Evolutionary conservation across 2,113 vertebrate species (phyloP).

Genomic region (Platanista minor): DNA sequence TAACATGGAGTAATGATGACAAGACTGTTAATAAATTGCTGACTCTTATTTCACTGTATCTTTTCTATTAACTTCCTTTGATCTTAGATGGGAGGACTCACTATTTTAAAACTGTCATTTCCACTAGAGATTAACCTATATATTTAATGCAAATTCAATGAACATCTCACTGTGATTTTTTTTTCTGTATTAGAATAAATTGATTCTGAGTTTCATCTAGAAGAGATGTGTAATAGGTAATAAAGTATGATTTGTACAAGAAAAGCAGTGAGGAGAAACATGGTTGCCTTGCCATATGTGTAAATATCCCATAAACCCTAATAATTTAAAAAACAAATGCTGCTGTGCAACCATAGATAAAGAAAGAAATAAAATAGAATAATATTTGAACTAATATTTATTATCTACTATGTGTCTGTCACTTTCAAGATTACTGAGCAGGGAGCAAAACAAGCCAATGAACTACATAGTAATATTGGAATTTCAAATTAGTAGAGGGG

Average conservation of each 20-base stretch:
- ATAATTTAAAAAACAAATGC: neutral
- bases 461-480: neutral
- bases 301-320: neutral
- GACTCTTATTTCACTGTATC: neutral
- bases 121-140: neutral
- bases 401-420: neutral
- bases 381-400: neutral
- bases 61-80: conserved; percentile 2
- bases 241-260: neutral
- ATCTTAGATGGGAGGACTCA: neutral
- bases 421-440: neutral
- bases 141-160: neutral
- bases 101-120: conserved; percentile 14
- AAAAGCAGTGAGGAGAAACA: neutral
- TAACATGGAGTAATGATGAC: conserved; percentile 31
- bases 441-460: neutral
- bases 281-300: neutral
- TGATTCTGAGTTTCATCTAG: neutral
- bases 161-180: neutral
- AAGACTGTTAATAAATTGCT: conserved; percentile 8
- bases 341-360: neutral
- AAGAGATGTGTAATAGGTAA: neutral
- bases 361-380: neutral
- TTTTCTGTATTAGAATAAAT: neutral
- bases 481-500: neutral